Percentiles rank a stretch among this genome's conserved stretches.
phyloP scores from a whole-genome alignment of 2,888 invertebrate species.

The Drosophila mimica region DNA sequence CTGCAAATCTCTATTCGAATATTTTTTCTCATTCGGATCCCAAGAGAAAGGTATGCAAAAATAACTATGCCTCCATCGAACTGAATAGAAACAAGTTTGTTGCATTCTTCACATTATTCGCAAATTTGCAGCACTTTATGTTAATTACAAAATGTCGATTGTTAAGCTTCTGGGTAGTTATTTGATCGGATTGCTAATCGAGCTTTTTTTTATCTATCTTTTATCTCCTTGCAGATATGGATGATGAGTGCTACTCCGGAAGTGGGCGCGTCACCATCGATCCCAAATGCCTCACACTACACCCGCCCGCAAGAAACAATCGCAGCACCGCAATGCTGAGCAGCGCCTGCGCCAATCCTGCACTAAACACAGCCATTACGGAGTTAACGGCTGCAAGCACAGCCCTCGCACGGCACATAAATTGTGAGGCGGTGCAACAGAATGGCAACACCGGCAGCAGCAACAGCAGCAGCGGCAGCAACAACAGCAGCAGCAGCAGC shows the following conservation, averaged over 20 bases:
- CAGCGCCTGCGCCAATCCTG: slow-evolving; percentile 61
- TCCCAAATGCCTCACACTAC: slow-evolving; percentile 78
- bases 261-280: slow-evolving; percentile 82
- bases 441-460: slow-evolving; percentile 28
- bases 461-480: slow-evolving; percentile 32
- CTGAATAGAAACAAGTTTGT: neutral
- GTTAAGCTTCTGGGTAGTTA: neutral
- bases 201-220: too few relatives aligned
- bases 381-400: slow-evolving; percentile 53
- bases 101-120: neutral
- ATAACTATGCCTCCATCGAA: neutral
- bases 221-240: slow-evolving; percentile 89
- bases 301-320: slow-evolving; percentile 60
- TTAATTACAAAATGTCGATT: neutral
- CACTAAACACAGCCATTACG: slow-evolving; percentile 59
- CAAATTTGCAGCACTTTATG: neutral
- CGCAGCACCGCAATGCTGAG: slow-evolving; percentile 59
- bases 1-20: neutral
- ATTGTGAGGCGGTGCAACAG: slow-evolving; percentile 35
- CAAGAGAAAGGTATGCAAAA: neutral
- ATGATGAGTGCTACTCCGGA: slow-evolving; percentile 94
- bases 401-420: slow-evolving; percentile 19
- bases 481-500: slow-evolving; percentile 28
- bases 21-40: neutral
- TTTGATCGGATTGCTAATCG: neutral